These are phyloP conservation scores for Microchirus variegatus DNA, from an alignment of 2,797 vertebrate species.

Conservation along the genomic window DNA sequence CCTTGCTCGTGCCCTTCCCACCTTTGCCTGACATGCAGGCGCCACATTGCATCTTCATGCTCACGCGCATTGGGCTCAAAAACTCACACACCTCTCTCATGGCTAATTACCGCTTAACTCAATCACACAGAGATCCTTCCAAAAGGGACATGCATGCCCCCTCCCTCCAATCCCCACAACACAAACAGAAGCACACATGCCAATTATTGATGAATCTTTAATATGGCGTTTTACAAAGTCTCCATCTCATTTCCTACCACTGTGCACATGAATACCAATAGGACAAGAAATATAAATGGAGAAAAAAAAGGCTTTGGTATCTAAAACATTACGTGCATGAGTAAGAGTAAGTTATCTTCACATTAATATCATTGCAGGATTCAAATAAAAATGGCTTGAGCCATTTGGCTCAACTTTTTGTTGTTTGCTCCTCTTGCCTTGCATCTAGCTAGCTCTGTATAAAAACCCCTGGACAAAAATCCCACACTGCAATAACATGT, in stretches of 20 bases:
- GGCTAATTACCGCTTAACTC: slow-evolving; percentile 76
- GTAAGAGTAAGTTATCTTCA: slow-evolving; percentile 49
- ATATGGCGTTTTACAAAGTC: slow-evolving; percentile 76
- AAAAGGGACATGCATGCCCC: slow-evolving; percentile 50
- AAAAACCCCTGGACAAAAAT: slow-evolving; percentile 73
- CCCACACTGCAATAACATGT: slow-evolving; percentile 80
- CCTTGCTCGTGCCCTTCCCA: slow-evolving; percentile 34
- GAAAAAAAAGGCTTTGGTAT: slow-evolving; percentile 11
- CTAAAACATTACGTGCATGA: slow-evolving; percentile 11
- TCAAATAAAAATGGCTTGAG: slow-evolving; percentile 51
- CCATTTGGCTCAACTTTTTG: slow-evolving; percentile 46
- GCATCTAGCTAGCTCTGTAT: slow-evolving; percentile 52
- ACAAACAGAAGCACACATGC: slow-evolving; percentile 77
- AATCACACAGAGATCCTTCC: slow-evolving; percentile 72
- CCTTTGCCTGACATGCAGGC: slow-evolving; percentile 28
- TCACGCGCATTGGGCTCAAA: slow-evolving; percentile 16
- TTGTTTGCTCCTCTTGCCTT: slow-evolving; percentile 28
- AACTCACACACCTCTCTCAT: slow-evolving; percentile 58
- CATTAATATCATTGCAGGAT: slow-evolving; percentile 34
- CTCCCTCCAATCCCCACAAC: slow-evolving; percentile 48
- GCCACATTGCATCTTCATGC: slow-evolving; percentile 32
- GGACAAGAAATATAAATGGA: slow-evolving; percentile 25
- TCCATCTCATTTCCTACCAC: slow-evolving; percentile 73
- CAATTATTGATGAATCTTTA: slow-evolving; percentile 84
- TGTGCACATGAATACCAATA: slow-evolving; percentile 64